Base-by-base conservation (phyloP, 2,113 vertebrate genomes). In the Pholis gunnellus region DNA sequence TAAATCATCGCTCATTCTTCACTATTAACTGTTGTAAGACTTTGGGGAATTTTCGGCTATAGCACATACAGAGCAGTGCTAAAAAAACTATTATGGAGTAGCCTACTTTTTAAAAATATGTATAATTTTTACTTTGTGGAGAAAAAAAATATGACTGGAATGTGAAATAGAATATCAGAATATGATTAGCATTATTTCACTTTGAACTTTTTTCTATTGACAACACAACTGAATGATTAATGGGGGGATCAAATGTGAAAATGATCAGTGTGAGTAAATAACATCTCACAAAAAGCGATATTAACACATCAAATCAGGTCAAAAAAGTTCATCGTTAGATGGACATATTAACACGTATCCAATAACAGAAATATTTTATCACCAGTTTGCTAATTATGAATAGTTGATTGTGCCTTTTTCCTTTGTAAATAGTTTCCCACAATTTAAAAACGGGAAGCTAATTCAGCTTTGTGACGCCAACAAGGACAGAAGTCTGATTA, bases 1-100 rank as follows among this genome's bases (percentile, higher is more conserved):
- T 99, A 57, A 13, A 96, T 48, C 38, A 31, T 4, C 31, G 38
- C 13, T 68, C 7, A 54, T 40, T 9, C 9, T 71, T n/a, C 34
- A 22, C 17, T 17, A 1, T 17, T 18, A 9, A 44, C 17, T 5
- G 11, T 48, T 36, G 6, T 22, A 7, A n/a, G 17, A n/a, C 27
- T 44, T 18, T 18, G 6, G 11, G 1, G 25, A 29, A 11, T 54
- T 18, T 18, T 44, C 22, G 70, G 18, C 31, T 20, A 27, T 6
- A 66, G 14, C 4, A 1, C 22, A 29, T 2, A 60, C 13, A 25
- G 5, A 27, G 6, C 22, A 14, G 9, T 20, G 20, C 44, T 57
- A 11, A 10, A n/a, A n/a, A 34, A 44, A 34, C 34, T 34, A 5
- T 34, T 11, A 27, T 57, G 9, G n/a, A 40, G 40, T 9, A 42